phyloP scores from a whole-genome alignment of 2,797 vertebrate species.

The Hippoglossus hippoglossus region DNA sequence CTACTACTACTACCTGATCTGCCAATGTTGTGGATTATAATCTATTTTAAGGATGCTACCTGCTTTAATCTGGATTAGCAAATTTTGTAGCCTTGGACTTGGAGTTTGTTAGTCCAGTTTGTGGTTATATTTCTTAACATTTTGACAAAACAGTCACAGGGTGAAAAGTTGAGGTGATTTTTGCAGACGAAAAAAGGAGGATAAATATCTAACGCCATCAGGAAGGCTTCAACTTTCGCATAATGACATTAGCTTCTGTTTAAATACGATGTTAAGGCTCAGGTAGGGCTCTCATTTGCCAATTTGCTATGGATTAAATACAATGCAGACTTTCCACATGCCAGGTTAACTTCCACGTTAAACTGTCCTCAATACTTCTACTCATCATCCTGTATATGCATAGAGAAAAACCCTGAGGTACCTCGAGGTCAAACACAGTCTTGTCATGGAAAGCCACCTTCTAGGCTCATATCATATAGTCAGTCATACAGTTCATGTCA shows the following conservation, averaged over 20 bases:
- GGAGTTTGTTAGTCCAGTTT: conserved; percentile 6
- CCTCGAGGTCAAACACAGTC: conserved; percentile 20
- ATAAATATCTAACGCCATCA: not conserved
- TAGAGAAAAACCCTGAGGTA: not conserved
- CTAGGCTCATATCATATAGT: conserved; percentile 17
- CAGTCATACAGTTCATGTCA: conserved; percentile 41
- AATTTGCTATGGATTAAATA: conserved; percentile 17
- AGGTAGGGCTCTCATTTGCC: not conserved
- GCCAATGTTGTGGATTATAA: conserved; percentile 40
- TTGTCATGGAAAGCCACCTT: conserved; percentile 17
- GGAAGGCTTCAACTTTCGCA: conserved; percentile 3
- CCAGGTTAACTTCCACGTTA: not conserved
- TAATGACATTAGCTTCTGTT: conserved; percentile 20
- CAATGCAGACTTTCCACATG: not conserved
- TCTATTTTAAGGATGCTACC: conserved; percentile 53
- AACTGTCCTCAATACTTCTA: not conserved
- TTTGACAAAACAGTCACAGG: not conserved
- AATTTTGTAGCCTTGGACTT: conserved; percentile 39
- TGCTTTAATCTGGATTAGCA: conserved; percentile 55
- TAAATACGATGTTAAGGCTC: conserved; percentile 5
- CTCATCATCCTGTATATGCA: not conserved
- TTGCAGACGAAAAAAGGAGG: not conserved
- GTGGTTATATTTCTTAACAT: not conserved
- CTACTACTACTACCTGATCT: conserved; percentile 9
- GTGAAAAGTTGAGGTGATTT: not conserved